Evolutionary conservation across 2,888 invertebrate species (phyloP), one percentile per base, ranked within the genome.

Genomic region (Trichopria drosophilae): DNA sequence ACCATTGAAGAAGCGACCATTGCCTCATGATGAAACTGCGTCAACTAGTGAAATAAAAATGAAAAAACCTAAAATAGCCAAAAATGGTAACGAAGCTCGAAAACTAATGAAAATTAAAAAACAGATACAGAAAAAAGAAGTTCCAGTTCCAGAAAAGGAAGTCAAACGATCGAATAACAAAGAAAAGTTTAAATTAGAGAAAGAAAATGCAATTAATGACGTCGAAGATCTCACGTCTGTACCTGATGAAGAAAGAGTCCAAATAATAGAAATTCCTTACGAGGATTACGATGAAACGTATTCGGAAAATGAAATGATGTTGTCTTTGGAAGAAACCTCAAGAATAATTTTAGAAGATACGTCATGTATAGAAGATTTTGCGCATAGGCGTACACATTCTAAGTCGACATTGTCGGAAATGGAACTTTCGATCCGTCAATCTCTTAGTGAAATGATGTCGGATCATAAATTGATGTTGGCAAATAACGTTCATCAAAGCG

Each of bases 31-130:
- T 19, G 58, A 62, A 6, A 22, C 48, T 3, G 19, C 34, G 2
- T 36, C 41, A 39, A 31, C 36, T 15, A 53, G 20, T 28, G 65
- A 64, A n/a, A 49, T 65, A 5, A 80, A 79, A 10, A 62, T 82
- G 20, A 84, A 82, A 57, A 86, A 86, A 67, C 85, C 84, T 0
- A 87, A 84, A 75, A 82, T 84, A 49, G 85, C 85, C 0, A 82
- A 83, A 1, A 86, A 86, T 69, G 78, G 85, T 32, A 79, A 80
- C 59, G 86, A 87, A 76, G 85, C 85, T 1, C 82, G 80, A 61
- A 80, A 79, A 59, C 72, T 85, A 42, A 84, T 84, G 80, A 85
- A 84, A 71, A 82, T 85, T 68, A 76, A 86, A 5, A 85, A 82
- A 57, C 81, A 83, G 58, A 71, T 86, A 53, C 82, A 83, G 23